phyloP scores from a whole-genome alignment of 2,888 invertebrate species.

The Xanthorhoe spadicearia region DNA sequence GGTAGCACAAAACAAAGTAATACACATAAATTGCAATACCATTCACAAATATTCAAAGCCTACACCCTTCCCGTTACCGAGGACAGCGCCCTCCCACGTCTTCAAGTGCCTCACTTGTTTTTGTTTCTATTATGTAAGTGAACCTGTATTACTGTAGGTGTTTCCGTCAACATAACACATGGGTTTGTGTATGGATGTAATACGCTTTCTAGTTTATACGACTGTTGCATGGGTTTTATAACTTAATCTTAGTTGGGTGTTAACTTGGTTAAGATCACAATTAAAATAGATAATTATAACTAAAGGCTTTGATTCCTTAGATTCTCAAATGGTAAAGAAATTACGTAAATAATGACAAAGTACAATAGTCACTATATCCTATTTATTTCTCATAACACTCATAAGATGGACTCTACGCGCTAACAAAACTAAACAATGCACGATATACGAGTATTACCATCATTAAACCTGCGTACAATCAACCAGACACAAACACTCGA shows the following conservation, averaged over 20 bases:
- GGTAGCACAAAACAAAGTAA: not conserved
- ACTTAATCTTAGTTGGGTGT: not conserved
- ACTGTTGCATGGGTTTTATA: not conserved
- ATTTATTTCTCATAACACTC: not conserved
- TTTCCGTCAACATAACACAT: conserved; percentile 25
- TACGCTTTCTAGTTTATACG: not conserved
- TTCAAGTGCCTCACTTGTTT: conserved; percentile 55
- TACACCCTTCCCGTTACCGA: conserved; percentile 46
- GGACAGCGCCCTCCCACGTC: conserved; percentile 64
- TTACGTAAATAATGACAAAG: not conserved
- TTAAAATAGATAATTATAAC: too few relatives aligned
- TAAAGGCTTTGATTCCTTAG: not conserved
- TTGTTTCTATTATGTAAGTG: conserved; percentile 33
- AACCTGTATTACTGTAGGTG: conserved; percentile 17
- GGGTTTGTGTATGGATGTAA: not conserved
- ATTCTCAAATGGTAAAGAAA: not conserved
- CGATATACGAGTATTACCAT: conserved; percentile 8
- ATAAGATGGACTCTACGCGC: not conserved
- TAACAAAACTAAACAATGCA: conserved; percentile 12
- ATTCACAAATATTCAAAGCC: conserved; percentile 30
- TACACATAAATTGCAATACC: not conserved
- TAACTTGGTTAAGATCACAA: too few relatives aligned
- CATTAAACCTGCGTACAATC: conserved; percentile 1
- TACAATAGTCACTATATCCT: not conserved
- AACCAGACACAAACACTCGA: not conserved